Evolutionary conservation across 23 tunicate genomes (phyloP).

Genomic region (Oikopleura dioica): DNA sequence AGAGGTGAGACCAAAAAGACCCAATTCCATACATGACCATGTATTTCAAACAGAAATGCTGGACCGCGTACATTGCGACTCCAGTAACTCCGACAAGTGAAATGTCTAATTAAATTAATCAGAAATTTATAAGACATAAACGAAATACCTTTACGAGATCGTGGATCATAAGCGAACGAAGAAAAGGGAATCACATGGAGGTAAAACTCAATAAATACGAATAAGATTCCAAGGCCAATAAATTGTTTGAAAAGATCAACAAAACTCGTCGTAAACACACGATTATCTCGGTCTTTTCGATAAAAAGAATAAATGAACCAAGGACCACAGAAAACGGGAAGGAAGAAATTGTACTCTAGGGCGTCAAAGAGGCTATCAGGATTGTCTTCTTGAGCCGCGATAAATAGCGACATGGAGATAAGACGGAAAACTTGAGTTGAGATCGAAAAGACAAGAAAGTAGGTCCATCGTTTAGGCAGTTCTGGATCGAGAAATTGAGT

Average conservation of each 20-base stretch:
- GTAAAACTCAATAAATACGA: background rate
- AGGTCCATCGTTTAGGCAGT: too few relatives aligned
- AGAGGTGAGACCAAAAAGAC: background rate
- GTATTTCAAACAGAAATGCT: background rate
- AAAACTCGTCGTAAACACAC: background rate
- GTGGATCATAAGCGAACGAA: background rate
- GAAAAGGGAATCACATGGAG: background rate
- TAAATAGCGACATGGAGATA: background rate
- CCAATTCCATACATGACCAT: background rate
- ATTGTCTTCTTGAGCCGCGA: background rate
- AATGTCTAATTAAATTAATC: too few relatives aligned
- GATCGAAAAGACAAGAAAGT: too few relatives aligned
- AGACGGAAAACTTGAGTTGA: background rate
- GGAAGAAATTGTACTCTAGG: background rate
- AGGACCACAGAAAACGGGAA: background rate
- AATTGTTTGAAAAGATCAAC: background rate
- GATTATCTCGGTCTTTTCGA: background rate
- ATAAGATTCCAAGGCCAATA: background rate
- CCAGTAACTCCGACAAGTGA: background rate
- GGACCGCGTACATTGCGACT: background rate
- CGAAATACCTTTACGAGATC: background rate
- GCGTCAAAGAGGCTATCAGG: background rate
- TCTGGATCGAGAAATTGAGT: too few relatives aligned
- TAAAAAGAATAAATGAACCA: constrained; percentile 1
- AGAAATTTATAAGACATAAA: too few relatives aligned